Conservation (phyloP, 2,888 invertebrate genomes). For the Keiferia lycopersicella region DNA sequence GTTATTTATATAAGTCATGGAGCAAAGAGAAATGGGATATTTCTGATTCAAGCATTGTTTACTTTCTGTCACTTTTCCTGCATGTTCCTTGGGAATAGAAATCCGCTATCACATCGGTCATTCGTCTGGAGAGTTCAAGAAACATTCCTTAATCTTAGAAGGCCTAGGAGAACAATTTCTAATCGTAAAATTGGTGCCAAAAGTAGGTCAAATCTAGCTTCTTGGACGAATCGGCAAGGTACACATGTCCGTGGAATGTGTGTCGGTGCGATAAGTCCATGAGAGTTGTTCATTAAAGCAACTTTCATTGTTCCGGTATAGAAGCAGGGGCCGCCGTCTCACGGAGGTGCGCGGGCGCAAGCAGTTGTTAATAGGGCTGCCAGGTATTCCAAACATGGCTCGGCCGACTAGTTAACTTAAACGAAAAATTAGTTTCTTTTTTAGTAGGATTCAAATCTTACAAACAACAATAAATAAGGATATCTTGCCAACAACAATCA, state of each 20-base stretch:
- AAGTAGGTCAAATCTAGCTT: slow-evolving; percentile 11
- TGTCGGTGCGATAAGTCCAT: slow-evolving; percentile 36
- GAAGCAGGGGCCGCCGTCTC: slow-evolving; percentile 45
- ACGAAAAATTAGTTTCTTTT: no score
- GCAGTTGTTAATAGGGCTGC: neutral
- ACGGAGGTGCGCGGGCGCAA: slow-evolving; percentile 40
- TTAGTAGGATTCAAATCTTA: no score
- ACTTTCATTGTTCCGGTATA: slow-evolving; percentile 70
- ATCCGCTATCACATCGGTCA: neutral
- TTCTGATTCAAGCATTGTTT: neutral
- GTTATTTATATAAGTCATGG: neutral
- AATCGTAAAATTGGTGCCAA: neutral
- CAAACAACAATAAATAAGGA: no score
- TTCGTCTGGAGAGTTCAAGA: neutral
- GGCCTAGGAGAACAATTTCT: neutral
- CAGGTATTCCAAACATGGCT: neutral
- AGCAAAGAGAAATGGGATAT: no score
- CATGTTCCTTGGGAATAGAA: no score
- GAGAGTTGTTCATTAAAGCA: slow-evolving; percentile 55
- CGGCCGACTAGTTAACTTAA: neutral
- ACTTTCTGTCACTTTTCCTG: no score
- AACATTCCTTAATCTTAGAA: neutral
- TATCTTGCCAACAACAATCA: no score
- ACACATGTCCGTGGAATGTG: slow-evolving; percentile 26
- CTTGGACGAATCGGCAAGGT: slow-evolving; percentile 7